These are phyloP conservation scores for Callospermophilus lateralis DNA, from an alignment of 2,113 vertebrate species.

Conservation along the genomic window DNA sequence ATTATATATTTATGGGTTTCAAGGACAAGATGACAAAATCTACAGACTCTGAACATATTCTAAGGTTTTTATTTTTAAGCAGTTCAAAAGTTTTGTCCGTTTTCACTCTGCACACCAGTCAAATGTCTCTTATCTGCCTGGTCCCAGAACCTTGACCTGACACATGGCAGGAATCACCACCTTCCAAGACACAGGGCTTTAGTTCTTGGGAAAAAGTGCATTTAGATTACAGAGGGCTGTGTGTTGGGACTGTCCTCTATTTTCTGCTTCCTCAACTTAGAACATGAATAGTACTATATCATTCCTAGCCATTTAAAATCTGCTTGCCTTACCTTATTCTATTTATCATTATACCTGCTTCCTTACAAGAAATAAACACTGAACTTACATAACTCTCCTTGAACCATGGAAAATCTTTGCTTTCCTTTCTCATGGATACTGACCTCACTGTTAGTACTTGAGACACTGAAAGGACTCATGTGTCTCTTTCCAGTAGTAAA, in stretches of 20 bases:
- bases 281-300: not conserved
- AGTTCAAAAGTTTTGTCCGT: not conserved
- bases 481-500: not conserved
- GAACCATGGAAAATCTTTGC: not conserved
- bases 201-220: not conserved
- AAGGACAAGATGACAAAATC: not conserved
- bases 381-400: not conserved
- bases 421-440: not conserved
- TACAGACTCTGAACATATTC: not conserved
- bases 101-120: not conserved
- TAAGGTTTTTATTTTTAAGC: not conserved
- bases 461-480: not conserved
- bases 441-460: not conserved
- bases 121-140: not conserved
- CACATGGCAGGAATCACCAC: too few species aligned
- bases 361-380: not conserved
- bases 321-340: not conserved
- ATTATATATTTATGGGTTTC: not conserved
- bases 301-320: not conserved
- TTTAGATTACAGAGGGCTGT: fast-evolving
- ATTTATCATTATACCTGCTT: not conserved
- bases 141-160: not conserved
- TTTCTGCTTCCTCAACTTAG: not conserved
- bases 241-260: not conserved
- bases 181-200: not conserved